These are phyloP conservation scores for Sarcophaga bullata DNA, from an alignment of 1,140 invertebrate species.

Conservation along the genomic window DNA sequence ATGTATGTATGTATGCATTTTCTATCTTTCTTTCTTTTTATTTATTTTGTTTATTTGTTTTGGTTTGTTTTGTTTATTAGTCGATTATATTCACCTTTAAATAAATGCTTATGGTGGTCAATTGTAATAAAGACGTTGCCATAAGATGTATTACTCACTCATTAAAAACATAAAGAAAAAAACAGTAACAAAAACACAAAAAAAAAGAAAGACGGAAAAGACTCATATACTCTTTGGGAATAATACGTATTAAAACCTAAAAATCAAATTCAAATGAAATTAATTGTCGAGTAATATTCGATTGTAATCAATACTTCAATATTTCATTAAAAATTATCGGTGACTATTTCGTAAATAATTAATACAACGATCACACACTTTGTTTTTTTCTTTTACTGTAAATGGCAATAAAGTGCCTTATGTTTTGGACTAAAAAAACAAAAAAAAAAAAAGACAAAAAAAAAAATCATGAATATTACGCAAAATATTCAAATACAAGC, in stretches of 20 bases:
- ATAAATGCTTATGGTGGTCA: neutral
- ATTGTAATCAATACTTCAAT: too few species aligned
- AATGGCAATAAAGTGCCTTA: neutral
- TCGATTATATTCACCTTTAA: too few species aligned
- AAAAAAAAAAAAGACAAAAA: neutral
- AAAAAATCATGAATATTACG: slow-evolving; percentile 15
- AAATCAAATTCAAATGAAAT: neutral
- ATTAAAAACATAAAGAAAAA: too few species aligned
- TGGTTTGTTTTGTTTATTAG: too few species aligned
- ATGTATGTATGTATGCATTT: neutral
- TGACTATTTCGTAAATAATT: neutral
- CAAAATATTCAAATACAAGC: slow-evolving; percentile 1
- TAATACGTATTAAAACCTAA: neutral
- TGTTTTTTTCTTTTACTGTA: neutral
- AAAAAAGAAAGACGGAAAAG: neutral
- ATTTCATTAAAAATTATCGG: neutral
- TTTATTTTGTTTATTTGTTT: too few species aligned
- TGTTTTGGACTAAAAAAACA: too few species aligned
- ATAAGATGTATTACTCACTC: neutral
- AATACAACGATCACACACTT: neutral
- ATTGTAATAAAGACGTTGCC: neutral
- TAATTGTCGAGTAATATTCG: too few species aligned
- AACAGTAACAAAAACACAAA: too few species aligned
- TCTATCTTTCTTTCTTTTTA: too few species aligned
- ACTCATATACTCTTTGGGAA: neutral